These are phyloP conservation scores for Rattus norvegicus DNA, from an alignment of 2,113 vertebrate genomes.

Conservation along the genomic window GRCr8 NC_086024.1:100585001-100585500, in stretches of 20 bases:
- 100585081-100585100: neutral
- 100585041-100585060: neutral
- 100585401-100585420: neutral
- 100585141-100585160: neutral
- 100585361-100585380: neutral
- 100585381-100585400: neutral
- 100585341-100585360: neutral
- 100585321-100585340: neutral
- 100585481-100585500: too few relatives aligned
- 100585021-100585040: neutral
- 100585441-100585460: neutral
- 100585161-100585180: neutral
- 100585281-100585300: neutral
- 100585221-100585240: neutral
- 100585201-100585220: neutral
- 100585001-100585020: neutral
- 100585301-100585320: neutral
- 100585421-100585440: neutral
- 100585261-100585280: neutral
- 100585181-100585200: neutral
- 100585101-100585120: neutral
- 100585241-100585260: neutral
- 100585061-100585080: neutral
- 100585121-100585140: neutral
- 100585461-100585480: too few relatives aligned